Evolutionary conservation across 1,140 invertebrate genomes (phyloP).

Genomic region (Holotrichia oblita): DNA sequence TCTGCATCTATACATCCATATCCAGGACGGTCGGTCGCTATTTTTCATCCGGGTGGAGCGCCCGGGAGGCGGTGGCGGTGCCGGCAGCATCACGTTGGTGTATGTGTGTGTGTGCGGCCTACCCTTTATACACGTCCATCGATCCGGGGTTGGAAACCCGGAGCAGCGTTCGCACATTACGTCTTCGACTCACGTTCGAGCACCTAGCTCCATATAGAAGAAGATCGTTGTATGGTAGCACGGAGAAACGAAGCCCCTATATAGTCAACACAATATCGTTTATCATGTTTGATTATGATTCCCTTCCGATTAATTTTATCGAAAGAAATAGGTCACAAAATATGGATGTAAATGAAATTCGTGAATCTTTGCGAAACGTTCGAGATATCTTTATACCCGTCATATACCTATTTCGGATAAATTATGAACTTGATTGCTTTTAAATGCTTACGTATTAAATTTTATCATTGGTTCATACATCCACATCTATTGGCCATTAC

Average conservation of each 20-base stretch:
- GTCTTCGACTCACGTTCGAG: conserved; percentile 55
- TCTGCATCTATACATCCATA: conserved; percentile 51
- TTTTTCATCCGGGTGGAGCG: conserved; percentile 58
- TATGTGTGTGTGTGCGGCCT: conserved; percentile 45
- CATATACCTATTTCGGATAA: background rate
- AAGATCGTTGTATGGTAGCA: background rate
- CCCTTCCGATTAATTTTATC: conserved; percentile 27
- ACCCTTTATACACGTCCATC: conserved; percentile 53
- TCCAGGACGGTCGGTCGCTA: conserved; percentile 52
- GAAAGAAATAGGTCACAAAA: conserved; percentile 20
- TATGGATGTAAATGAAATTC: background rate
- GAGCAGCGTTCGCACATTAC: conserved; percentile 49
- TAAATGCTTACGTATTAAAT: background rate
- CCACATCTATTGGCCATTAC: background rate
- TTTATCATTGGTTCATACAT: background rate
- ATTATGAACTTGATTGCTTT: background rate
- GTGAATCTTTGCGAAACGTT: background rate
- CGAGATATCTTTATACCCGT: conserved; percentile 2
- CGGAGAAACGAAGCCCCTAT: background rate
- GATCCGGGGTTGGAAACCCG: conserved; percentile 38
- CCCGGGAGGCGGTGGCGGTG: conserved; percentile 49
- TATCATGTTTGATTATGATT: conserved; percentile 34
- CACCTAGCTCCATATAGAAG: conserved; percentile 39
- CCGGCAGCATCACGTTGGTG: conserved; percentile 19
- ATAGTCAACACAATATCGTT: conserved; percentile 19